A percentile compares a stretch with the other conserved stretches of the same genome.
These are phyloP conservation scores for Aegotheles bennettii DNA, from an alignment of 2,113 vertebrate genomes.

Conservation along the genomic window DNA sequence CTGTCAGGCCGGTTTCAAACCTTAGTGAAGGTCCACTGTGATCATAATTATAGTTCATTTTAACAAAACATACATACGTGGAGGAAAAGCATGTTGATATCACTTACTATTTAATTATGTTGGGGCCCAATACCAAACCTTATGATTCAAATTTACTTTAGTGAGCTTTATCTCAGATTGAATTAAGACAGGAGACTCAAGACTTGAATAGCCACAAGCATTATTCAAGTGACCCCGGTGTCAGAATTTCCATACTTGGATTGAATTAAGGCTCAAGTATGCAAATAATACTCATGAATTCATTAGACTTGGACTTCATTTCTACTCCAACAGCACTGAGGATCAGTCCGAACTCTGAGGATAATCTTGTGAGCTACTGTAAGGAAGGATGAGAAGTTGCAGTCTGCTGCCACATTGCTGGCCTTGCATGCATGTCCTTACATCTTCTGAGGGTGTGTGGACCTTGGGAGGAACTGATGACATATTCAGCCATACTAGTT, in stretches of 20 bases:
- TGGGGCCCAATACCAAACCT: background rate
- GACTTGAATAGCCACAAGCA: background rate
- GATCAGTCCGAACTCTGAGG: background rate
- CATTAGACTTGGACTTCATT: background rate
- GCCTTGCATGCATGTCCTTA: accelerated
- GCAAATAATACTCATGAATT: background rate
- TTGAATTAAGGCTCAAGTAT: background rate
- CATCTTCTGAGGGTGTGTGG: background rate
- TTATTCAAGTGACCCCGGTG: background rate
- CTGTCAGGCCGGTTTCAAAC: background rate
- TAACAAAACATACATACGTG: background rate
- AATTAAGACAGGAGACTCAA: background rate
- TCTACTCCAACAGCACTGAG: background rate
- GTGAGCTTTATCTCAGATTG: background rate
- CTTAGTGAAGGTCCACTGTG: background rate
- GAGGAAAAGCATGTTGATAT: background rate
- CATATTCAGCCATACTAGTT: background rate
- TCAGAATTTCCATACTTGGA: background rate
- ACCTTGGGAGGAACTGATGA: background rate
- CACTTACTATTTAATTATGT: background rate
- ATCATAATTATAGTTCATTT: background rate
- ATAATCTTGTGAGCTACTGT: background rate
- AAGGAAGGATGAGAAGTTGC: background rate
- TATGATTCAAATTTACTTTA: background rate
- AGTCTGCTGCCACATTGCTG: background rate